phyloP scores from a whole-genome alignment of 2,888 invertebrate genomes.

The Blastobasis lacticolella region DNA sequence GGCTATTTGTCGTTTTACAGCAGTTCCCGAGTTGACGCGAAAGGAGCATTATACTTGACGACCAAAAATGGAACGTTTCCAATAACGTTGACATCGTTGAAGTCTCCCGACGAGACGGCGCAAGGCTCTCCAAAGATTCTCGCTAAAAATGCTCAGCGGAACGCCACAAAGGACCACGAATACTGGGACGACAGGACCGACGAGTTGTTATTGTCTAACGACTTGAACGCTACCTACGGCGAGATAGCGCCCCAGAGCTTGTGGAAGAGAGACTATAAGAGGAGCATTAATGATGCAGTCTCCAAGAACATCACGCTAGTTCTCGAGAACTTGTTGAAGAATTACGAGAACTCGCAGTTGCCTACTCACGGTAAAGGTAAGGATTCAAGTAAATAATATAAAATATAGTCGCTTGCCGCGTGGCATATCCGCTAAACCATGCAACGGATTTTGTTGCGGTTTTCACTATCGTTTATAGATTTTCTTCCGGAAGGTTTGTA shows the following conservation, averaged over 20 bases:
- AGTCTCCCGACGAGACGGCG: constrained; percentile 44
- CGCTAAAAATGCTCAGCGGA: constrained; percentile 47
- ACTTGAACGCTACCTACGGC: constrained; percentile 49
- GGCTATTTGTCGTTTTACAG: constrained; percentile 1
- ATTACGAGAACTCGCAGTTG: constrained; percentile 91
- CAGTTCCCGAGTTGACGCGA: constrained; percentile 43
- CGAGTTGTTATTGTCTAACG: constrained; percentile 46
- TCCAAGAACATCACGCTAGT: constrained; percentile 90
- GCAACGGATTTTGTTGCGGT: too few species aligned
- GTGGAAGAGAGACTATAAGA: constrained; percentile 48
- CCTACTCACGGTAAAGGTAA: constrained; percentile 92
- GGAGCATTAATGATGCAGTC: constrained; percentile 80
- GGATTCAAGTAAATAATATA: too few species aligned
- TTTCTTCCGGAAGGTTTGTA: too few species aligned
- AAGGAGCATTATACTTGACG: constrained; percentile 69
- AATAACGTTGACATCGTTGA: constrained; percentile 61
- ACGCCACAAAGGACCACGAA: constrained; percentile 28
- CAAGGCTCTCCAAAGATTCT: constrained; percentile 50
- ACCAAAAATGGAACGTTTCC: constrained; percentile 70
- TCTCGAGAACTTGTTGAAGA: constrained; percentile 88
- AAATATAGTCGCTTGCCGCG: too few species aligned
- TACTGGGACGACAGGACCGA: constrained; percentile 45
- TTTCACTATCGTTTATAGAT: too few species aligned
- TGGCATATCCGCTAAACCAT: too few species aligned
- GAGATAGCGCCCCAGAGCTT: constrained; percentile 28